phyloP scores from a whole-genome alignment of 53 echinoderm and acorn worm genomes.

The Actinopyga echinites region DNA sequence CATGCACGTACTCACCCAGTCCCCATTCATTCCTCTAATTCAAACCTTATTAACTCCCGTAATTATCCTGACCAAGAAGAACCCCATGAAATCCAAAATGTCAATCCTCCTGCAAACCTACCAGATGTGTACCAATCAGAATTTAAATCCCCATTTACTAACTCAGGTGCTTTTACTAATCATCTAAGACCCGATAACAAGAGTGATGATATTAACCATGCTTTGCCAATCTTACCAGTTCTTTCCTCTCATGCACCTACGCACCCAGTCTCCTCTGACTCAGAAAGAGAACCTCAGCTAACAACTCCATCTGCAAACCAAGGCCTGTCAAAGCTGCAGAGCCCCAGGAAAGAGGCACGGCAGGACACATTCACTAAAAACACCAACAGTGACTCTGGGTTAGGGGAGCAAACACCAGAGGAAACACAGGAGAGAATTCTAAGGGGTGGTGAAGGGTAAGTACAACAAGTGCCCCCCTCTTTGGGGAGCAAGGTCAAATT shows the following conservation, averaged over 20 bases:
- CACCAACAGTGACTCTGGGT: slow-evolving; percentile 90
- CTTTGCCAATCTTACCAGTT: slow-evolving; percentile 1
- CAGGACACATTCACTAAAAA: slow-evolving; percentile 79
- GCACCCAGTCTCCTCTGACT: slow-evolving; percentile 12
- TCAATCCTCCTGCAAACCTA: too few relatives aligned
- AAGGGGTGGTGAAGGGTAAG: background rate
- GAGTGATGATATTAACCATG: background rate
- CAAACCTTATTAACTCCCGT: too few relatives aligned
- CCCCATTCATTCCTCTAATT: background rate
- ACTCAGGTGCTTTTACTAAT: too few relatives aligned
- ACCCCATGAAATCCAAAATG: too few relatives aligned
- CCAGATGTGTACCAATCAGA: too few relatives aligned
- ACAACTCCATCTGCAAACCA: background rate
- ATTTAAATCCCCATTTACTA: too few relatives aligned
- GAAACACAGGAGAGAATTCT: background rate
- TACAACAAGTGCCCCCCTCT: background rate
- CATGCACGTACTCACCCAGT: slow-evolving; percentile 21
- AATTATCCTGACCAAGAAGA: too few relatives aligned
- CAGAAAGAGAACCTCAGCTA: background rate
- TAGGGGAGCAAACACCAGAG: slow-evolving; percentile 74
- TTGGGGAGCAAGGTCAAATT: too few relatives aligned
- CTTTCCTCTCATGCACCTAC: slow-evolving; percentile 20
- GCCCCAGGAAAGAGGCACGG: slow-evolving; percentile 49
- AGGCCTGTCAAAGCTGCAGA: background rate
- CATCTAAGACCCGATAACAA: too few relatives aligned